These are phyloP conservation scores for Caenorhabditis japonica DNA, from an alignment of 2,888 invertebrate species.

Conservation along the genomic window DNA sequence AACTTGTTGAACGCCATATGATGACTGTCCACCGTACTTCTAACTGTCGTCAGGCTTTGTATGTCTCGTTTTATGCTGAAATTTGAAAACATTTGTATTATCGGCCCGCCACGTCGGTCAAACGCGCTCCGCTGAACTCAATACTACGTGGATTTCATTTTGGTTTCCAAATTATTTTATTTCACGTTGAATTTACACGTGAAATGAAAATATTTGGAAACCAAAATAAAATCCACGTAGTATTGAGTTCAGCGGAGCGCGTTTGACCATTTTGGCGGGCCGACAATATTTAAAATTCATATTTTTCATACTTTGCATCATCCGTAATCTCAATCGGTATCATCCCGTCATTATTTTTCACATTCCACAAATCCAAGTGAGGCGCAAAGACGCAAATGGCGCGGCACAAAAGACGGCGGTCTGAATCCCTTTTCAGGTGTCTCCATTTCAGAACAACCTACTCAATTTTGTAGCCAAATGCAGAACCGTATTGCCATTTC, in stretches of 20 bases:
- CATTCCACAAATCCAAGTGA: slow-evolving; percentile 34
- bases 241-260: too few relatives aligned
- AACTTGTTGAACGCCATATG: slow-evolving; percentile 37
- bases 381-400: slow-evolving; percentile 32
- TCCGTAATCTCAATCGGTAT: slow-evolving; percentile 48
- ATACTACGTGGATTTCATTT: too few relatives aligned
- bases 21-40: slow-evolving; percentile 16
- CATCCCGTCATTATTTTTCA: slow-evolving; percentile 51
- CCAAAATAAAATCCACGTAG: too few relatives aligned
- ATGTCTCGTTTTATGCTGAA: slow-evolving; percentile 52
- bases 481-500: slow-evolving; percentile 37
- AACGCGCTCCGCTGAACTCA: too few relatives aligned
- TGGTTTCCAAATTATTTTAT: too few relatives aligned
- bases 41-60: slow-evolving; percentile 18
- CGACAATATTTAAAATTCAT: too few relatives aligned
- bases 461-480: slow-evolving; percentile 39
- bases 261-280: too few relatives aligned
- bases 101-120: too few relatives aligned
- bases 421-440: neutral
- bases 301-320: slow-evolving; percentile 5
- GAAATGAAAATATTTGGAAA: too few relatives aligned
- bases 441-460: neutral
- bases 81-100: neutral
- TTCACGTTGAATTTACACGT: too few relatives aligned
- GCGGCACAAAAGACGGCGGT: slow-evolving; percentile 24